These are phyloP conservation scores for Nemurella pictetii DNA, from an alignment of 2,888 invertebrate species.

Conservation along the genomic window DNA sequence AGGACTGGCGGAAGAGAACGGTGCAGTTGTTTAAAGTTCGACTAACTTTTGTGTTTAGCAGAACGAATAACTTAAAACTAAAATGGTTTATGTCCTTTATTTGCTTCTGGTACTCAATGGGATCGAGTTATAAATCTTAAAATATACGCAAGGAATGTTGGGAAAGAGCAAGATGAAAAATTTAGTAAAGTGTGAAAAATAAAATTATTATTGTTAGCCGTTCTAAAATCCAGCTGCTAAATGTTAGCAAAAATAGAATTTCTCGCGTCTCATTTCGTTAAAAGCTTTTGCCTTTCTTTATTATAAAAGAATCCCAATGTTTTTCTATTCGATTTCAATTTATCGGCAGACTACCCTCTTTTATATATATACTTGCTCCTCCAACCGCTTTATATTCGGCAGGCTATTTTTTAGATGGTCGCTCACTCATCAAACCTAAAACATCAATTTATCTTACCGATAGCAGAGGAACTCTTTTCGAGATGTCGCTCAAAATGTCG, in stretches of 20 bases:
- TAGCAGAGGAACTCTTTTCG: too few species aligned
- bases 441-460: conserved; percentile 6
- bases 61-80: conserved; percentile 25
- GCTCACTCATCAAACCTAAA: not conserved
- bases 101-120: conserved; percentile 25
- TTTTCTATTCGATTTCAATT: conserved; percentile 12
- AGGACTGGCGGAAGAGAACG: not conserved
- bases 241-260: conserved; percentile 1
- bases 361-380: not conserved
- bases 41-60: conserved; percentile 20
- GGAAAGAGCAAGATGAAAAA: not conserved
- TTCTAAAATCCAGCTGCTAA: conserved; percentile 14
- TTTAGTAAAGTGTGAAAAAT: conserved; percentile 10
- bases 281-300: conserved; percentile 16
- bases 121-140: conserved; percentile 19
- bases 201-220: conserved; percentile 17
- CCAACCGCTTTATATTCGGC: not conserved
- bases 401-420: not conserved
- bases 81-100: conserved; percentile 30
- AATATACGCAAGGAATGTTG: not conserved
- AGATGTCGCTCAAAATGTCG: too few species aligned
- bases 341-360: not conserved
- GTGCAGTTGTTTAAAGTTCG: not conserved
- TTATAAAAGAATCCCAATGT: not conserved
- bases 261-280: conserved; percentile 23